Percentiles rank a stretch among this genome's conserved stretches.
These are phyloP conservation scores for Stenurella melanura DNA, from an alignment of 2,888 invertebrate genomes.

Conservation along the genomic window DNA sequence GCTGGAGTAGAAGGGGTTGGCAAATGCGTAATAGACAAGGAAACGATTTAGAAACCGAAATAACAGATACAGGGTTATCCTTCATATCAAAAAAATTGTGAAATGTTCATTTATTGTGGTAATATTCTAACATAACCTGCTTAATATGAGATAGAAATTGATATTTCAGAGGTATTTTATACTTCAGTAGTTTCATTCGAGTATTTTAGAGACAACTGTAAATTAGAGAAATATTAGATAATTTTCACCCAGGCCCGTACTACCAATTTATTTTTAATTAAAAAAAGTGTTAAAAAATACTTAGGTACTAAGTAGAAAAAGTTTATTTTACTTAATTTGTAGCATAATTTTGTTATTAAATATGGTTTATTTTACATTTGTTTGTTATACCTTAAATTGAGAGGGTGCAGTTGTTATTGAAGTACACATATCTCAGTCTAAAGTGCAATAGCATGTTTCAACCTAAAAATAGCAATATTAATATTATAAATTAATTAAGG, in stretches of 20 bases:
- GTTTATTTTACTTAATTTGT: conserved; percentile 2
- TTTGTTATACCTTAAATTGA: conserved; percentile 42
- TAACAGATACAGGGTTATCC: conserved; percentile 19
- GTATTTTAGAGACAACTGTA: background rate
- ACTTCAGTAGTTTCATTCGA: background rate
- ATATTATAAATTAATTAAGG: conserved; percentile 50
- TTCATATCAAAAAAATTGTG: conserved; percentile 20
- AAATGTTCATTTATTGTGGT: background rate
- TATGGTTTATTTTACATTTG: background rate
- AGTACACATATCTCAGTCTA: conserved; percentile 65
- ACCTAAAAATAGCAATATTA: conserved; percentile 43
- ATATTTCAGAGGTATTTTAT: background rate
- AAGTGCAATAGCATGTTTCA: conserved; percentile 65
- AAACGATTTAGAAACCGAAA: conserved; percentile 1
- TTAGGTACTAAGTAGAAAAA: background rate
- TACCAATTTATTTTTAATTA: background rate
- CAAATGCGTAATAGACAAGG: background rate
- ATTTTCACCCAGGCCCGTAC: conserved; percentile 1
- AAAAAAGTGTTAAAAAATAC: background rate
- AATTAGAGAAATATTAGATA: background rate
- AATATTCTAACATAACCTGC: background rate
- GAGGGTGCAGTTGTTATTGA: conserved; percentile 56
- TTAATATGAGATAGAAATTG: conserved; percentile 7
- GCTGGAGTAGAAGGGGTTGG: background rate
- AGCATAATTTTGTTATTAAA: conserved; percentile 10